A percentile compares a stretch with the other conserved stretches of the same genome.
These are phyloP conservation scores for Toxotes chatareus DNA, from an alignment of 2,113 vertebrate genomes.

Conservation along the genomic window DNA sequence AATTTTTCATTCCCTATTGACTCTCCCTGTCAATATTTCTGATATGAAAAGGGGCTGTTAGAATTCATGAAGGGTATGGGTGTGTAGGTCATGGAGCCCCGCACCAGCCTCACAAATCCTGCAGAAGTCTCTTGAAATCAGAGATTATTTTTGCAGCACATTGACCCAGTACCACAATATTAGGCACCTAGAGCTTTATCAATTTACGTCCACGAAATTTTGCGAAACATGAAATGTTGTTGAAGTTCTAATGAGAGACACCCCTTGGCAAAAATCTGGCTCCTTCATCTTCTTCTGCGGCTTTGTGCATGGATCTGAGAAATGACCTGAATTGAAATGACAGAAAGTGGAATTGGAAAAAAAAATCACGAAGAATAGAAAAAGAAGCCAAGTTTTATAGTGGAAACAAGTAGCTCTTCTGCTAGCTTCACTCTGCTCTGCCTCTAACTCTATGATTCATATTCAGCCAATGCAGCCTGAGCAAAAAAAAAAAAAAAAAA, in stretches of 20 bases:
- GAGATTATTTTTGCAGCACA: not conserved
- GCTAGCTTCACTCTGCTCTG: not conserved
- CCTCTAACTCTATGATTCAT: slow-evolving; percentile 23
- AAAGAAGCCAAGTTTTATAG: not conserved
- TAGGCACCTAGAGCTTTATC: not conserved
- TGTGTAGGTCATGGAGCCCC: slow-evolving; percentile 27
- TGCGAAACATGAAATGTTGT: slow-evolving; percentile 10
- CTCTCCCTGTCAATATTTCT: slow-evolving; percentile 63
- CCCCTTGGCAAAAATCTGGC: slow-evolving; percentile 28
- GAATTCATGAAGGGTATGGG: slow-evolving; percentile 56
- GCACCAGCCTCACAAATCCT: not conserved
- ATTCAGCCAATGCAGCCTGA: not conserved
- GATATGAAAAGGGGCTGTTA: slow-evolving; percentile 47
- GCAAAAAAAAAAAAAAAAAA: not conserved
- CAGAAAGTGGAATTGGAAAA: not conserved
- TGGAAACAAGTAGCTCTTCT: not conserved
- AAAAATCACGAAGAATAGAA: not conserved
- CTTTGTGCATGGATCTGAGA: slow-evolving; percentile 1
- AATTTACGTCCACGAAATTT: slow-evolving; percentile 1
- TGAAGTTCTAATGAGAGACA: slow-evolving; percentile 2
- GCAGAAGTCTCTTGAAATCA: slow-evolving; percentile 25
- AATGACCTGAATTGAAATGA: slow-evolving; percentile 44
- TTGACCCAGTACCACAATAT: not conserved
- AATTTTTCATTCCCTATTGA: slow-evolving; percentile 65
- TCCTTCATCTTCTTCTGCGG: slow-evolving; percentile 12